These are phyloP conservation scores for Cheilosia variabilis DNA, from an alignment of 2,888 invertebrate species.

Conservation along the genomic window DNA sequence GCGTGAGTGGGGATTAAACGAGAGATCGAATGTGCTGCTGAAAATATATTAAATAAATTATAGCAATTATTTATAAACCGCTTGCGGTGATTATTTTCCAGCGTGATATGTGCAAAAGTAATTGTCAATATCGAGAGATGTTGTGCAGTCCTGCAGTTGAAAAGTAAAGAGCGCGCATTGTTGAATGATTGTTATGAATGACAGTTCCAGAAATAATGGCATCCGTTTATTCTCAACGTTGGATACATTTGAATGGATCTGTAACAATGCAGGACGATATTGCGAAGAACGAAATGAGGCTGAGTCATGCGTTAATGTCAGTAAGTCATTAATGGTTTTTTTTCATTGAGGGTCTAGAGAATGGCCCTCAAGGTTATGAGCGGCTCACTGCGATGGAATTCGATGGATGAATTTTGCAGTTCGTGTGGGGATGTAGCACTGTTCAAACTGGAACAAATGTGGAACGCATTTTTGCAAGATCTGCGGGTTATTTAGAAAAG, in stretches of 20 bases:
- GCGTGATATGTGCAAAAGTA: neutral
- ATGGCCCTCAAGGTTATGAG: no score
- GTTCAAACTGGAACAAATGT: no score
- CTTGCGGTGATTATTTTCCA: slow-evolving; percentile 28
- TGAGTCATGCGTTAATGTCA: no score
- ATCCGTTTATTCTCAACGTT: neutral
- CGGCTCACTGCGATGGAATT: no score
- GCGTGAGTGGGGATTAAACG: slow-evolving; percentile 25
- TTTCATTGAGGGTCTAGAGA: no score
- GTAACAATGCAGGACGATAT: no score
- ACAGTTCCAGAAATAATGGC: neutral
- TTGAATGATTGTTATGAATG: neutral
- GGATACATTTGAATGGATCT: neutral
- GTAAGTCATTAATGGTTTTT: no score
- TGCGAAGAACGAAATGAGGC: no score
- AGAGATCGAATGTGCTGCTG: slow-evolving; percentile 48
- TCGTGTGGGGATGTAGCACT: no score
- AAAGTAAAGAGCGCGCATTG: neutral
- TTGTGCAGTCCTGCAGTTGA: neutral
- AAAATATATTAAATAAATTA: slow-evolving; percentile 47
- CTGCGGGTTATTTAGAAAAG: no score
- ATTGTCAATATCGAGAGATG: neutral
- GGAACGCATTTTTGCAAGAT: no score
- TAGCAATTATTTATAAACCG: slow-evolving; percentile 54
- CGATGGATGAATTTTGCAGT: no score